Evolutionary conservation across 2,797 vertebrate genomes (phyloP).

Genomic region (Philypnodon macrostomus): DNA sequence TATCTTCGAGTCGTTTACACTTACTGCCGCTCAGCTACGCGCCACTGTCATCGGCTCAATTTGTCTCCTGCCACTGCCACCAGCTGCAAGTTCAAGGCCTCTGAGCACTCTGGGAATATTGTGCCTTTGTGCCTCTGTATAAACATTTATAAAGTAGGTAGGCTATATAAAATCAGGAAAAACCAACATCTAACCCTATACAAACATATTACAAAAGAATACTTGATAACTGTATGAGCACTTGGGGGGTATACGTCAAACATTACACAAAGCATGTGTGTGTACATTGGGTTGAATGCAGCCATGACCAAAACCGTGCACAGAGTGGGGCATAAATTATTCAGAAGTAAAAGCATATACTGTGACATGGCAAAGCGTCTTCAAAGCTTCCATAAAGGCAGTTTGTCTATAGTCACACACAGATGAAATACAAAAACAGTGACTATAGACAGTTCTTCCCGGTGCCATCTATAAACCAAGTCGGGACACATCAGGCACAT

Average conservation of each 20-base stretch:
- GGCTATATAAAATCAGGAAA: too few relatives aligned
- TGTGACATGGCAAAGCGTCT: not conserved
- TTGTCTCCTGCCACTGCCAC: slow-evolving; percentile 40
- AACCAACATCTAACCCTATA: too few relatives aligned
- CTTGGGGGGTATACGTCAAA: too few relatives aligned
- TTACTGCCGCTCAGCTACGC: slow-evolving; percentile 21
- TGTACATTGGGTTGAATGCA: too few relatives aligned
- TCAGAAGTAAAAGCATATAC: not conserved
- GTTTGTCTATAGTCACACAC: not conserved
- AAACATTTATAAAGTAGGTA: too few relatives aligned
- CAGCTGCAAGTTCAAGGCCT: slow-evolving; percentile 35
- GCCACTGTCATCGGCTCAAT: slow-evolving; percentile 52
- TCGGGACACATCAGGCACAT: too few relatives aligned
- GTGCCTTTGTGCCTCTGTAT: too few relatives aligned
- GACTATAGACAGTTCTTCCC: not conserved
- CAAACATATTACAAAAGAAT: too few relatives aligned
- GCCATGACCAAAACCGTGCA: not conserved
- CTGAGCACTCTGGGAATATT: not conserved
- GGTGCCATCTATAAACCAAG: too few relatives aligned
- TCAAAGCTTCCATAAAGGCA: not conserved
- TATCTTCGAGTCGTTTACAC: slow-evolving; percentile 38
- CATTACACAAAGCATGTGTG: too few relatives aligned
- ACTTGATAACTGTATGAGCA: too few relatives aligned
- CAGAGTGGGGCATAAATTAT: not conserved
- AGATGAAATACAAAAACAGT: not conserved